Percentiles rank a stretch among this genome's conserved stretches.
phyloP scores from a whole-genome alignment of 1,140 invertebrate genomes.

The Drosophila neocordata region DNA sequence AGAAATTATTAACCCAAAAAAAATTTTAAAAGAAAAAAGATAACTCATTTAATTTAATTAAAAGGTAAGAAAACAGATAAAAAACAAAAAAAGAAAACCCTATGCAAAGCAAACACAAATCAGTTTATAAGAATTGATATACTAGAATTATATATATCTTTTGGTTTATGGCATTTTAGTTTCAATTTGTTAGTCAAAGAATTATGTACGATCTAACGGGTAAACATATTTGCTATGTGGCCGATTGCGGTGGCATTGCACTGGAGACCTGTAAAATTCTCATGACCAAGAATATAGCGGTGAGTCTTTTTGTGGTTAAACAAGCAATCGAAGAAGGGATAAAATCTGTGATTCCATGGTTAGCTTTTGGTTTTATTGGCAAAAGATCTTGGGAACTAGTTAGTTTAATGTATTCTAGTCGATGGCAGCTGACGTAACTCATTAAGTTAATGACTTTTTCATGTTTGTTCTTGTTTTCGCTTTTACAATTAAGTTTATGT shows the following conservation, averaged over 20 bases:
- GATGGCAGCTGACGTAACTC: slow-evolving; percentile 32
- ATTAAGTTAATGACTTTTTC: slow-evolving; percentile 57
- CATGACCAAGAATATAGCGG: slow-evolving; percentile 74
- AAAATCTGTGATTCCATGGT: not conserved
- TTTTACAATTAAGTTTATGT: slow-evolving; percentile 39
- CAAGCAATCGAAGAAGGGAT: not conserved
- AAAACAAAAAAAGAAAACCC: not conserved
- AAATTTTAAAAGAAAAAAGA: not conserved
- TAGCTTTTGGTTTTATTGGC: not conserved
- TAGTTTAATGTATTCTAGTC: not conserved
- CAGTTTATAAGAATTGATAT: too few species aligned
- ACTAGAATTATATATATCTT: not conserved
- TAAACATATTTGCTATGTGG: slow-evolving; percentile 77
- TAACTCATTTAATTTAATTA: slow-evolving; percentile 1
- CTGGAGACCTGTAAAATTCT: slow-evolving; percentile 75
- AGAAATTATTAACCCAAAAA: slow-evolving; percentile 5
- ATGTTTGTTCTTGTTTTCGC: slow-evolving; percentile 28
- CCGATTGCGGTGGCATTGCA: slow-evolving; percentile 75
- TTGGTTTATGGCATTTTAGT: slow-evolving; percentile 27
- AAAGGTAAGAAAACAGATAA: slow-evolving; percentile 1
- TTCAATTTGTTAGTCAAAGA: slow-evolving; percentile 24
- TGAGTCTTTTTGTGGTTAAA: slow-evolving; percentile 35
- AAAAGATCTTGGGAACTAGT: not conserved
- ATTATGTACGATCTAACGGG: slow-evolving; percentile 69
- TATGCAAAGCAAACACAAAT: not conserved